A percentile compares a stretch with the other conserved stretches of the same genome.
Evolutionary conservation across 2,797 vertebrate species (phyloP).

Genomic region (Octomys mimax): DNA sequence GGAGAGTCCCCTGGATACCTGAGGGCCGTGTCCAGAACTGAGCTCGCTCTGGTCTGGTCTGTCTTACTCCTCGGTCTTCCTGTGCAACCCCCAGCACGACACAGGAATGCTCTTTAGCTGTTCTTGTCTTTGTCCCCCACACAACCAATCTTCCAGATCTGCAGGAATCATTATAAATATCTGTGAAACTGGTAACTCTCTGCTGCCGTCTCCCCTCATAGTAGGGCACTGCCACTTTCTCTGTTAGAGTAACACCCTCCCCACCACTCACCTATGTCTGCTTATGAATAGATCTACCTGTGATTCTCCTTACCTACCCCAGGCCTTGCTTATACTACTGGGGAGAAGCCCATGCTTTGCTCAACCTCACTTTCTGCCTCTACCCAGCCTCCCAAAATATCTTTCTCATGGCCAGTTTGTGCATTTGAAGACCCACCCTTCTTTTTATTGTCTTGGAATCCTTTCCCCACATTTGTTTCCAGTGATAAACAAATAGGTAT

Average conservation of each 20-base stretch:
- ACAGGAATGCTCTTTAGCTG: rapidly evolving
- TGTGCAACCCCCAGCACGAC: too few species aligned
- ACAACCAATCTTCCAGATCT: not conserved
- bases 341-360: too few species aligned
- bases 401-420: rapidly evolving
- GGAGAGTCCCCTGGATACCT: not conserved
- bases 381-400: not conserved
- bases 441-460: not conserved
- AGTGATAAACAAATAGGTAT: not conserved
- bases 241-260: not conserved
- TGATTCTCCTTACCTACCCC: not conserved
- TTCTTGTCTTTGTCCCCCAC: not conserved
- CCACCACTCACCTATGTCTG: rapidly evolving
- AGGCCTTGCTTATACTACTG: not conserved
- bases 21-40: not conserved
- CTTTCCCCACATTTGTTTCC: not conserved
- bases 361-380: too few species aligned
- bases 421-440: not conserved
- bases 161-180: not conserved
- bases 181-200: not conserved
- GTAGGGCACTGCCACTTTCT: too few species aligned
- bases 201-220: not conserved
- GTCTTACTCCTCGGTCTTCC: not conserved
- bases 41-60: too few species aligned
- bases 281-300: rapidly evolving